Base-by-base conservation (phyloP, 2,888 invertebrate genomes). In the Asteroscopus sphinx region DNA sequence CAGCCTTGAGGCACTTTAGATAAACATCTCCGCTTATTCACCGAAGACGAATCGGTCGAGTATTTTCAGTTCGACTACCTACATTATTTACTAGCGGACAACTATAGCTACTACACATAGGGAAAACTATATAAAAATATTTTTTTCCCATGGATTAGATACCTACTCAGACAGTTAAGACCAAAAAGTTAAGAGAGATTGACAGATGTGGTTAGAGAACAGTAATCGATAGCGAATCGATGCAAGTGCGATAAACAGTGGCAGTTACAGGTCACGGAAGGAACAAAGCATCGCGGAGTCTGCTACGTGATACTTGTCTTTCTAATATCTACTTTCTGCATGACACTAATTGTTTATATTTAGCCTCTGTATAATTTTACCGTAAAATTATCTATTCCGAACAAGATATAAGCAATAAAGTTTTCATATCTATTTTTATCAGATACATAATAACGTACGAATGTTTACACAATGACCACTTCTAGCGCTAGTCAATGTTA, bases 401-500 rank as follows among this genome's bases (percentile, higher is more conserved):
- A 28, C 48, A 30, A 32, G 1, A 39, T 3, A n/a, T 12, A 39
- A 39, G 12, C 37, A 39, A 39, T 42, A 21, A 33, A 42, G 13
- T 17, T 25, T 21, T 21, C 11, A 25, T 28, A 32, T 33, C 15
- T 12, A 35, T 35, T 45, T 26, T 40, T 53, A 62, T 63, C 28
- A 15, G 11, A 33, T 21, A 41, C 21, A 32, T 21, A 16, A 0
- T n/a, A 37, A 25, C 28, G 3, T 17, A 25, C 11, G 25, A 41
- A 51, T 60, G 35, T 63, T 41, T 16, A 63, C 41, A 16, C 12
- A 26, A 32, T 12, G 17, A 41, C 55, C 45, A 44, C 17, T 35
- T 36, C 8, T 45, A 35, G 12, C 7, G 30, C n/a, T 26, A 41
- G 5, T 28, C 13, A 3, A 21, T 30, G 28, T 41, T 62, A 45